Conservation (phyloP, 2,888 invertebrate genomes). For the Rhagonycha fulva region DNA sequence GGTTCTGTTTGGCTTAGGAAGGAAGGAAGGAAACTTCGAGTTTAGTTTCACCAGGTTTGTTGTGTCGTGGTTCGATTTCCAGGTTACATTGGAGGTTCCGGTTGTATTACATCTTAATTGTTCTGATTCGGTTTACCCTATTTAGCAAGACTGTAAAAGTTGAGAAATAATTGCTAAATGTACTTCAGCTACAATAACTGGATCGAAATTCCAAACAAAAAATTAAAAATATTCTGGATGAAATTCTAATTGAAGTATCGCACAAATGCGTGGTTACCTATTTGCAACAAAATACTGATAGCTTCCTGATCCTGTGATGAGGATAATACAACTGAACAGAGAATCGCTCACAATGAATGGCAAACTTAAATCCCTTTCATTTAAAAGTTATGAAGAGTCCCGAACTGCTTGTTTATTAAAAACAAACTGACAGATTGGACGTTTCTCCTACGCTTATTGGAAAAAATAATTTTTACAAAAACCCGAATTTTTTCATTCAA, state of each 20-base stretch:
- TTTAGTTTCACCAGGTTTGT: neutral
- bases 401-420: neutral
- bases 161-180: no score
- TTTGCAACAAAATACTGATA: neutral
- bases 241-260: neutral
- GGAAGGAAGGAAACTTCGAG: neutral
- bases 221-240: neutral
- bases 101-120: neutral
- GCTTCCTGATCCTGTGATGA: neutral
- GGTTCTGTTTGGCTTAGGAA: neutral
- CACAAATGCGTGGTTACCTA: neutral
- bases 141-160: neutral
- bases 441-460: neutral
- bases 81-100: neutral
- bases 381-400: neutral
- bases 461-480: neutral
- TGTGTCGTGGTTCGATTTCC: neutral
- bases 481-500: neutral
- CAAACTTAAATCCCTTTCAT: neutral
- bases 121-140: neutral
- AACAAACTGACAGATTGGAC: neutral
- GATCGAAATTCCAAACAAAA: neutral
- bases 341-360: neutral
- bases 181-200: no score
- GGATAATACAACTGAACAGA: neutral